Percentiles rank a stretch among this genome's conserved stretches.
These are phyloP conservation scores for Dolichoris vasculosae DNA, from an alignment of 1,140 invertebrate genomes.

Conservation along the genomic window DNA sequence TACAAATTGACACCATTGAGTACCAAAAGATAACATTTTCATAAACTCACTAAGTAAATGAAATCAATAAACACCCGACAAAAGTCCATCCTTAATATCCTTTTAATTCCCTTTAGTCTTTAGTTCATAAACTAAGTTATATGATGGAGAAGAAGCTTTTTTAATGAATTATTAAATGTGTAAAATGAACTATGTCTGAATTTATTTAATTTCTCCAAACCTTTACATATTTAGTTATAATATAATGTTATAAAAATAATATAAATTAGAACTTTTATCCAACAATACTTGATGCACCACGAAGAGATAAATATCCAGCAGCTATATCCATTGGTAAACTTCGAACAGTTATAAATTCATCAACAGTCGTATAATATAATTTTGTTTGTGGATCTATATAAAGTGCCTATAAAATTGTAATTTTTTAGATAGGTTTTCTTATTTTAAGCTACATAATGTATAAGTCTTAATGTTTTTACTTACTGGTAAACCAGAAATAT, in stretches of 20 bases:
- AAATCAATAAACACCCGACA: conserved; percentile 42
- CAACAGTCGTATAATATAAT: conserved; percentile 86
- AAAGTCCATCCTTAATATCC: conserved; percentile 51
- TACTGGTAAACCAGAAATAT: conserved; percentile 89
- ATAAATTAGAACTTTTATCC: conserved; percentile 72
- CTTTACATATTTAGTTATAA: not conserved
- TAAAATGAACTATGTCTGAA: conserved; percentile 57
- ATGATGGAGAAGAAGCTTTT: conserved; percentile 66
- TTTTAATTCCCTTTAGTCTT: conserved; percentile 58
- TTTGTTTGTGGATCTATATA: conserved; percentile 95
- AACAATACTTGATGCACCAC: conserved; percentile 90
- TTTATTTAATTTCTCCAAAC: conserved; percentile 31
- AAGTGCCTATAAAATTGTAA: conserved; percentile 78
- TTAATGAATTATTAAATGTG: conserved; percentile 64
- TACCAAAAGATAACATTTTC: conserved; percentile 37
- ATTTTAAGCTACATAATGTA: too few relatives aligned
- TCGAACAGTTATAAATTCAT: conserved; percentile 89
- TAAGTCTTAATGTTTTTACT: conserved; percentile 56
- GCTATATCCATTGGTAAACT: conserved; percentile 93
- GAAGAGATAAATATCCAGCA: conserved; percentile 87
- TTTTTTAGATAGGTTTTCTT: not conserved
- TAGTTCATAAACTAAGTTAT: conserved; percentile 69
- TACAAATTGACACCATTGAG: conserved; percentile 37
- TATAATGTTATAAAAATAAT: not conserved
- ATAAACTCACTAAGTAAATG: conserved; percentile 49